A percentile compares a stretch with the other conserved stretches of the same genome.
Conservation (phyloP, 2,888 invertebrate species). For the Yponomeuta cagnagella region DNA sequence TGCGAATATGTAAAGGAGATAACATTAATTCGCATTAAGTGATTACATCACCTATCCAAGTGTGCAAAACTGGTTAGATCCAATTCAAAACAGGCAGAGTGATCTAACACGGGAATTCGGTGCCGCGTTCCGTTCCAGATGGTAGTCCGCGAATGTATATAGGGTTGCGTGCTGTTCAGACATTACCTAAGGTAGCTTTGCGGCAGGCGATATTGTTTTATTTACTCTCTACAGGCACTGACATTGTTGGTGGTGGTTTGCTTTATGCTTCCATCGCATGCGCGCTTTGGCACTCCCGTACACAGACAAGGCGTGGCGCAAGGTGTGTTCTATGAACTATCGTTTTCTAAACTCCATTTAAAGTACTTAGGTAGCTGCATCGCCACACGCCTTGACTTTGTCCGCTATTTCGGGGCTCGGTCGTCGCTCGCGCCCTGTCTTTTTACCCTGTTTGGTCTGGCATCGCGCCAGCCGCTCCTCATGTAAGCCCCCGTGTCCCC, state of each 20-base stretch:
- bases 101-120: neutral
- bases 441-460: conserved; percentile 73
- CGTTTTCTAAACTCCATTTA: neutral
- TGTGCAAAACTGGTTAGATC: neutral
- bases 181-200: conserved; percentile 22
- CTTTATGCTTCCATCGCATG: conserved; percentile 12
- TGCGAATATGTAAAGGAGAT: neutral
- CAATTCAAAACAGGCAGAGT: neutral
- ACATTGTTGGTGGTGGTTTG: neutral
- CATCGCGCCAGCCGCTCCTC: conserved; percentile 59
- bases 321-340: neutral
- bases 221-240: neutral
- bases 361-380: conserved; percentile 16
- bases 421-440: conserved; percentile 60
- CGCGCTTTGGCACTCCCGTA: conserved; percentile 6
- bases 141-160: neutral
- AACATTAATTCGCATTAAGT: neutral
- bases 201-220: neutral
- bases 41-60: neutral
- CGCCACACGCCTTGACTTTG: conserved; percentile 69
- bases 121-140: neutral
- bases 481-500: conserved; percentile 31
- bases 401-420: conserved; percentile 71
- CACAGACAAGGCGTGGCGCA: neutral
- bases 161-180: conserved; percentile 26